Conservation (phyloP, 2,888 invertebrate species). For the Imbricaverruca yamaguchii region DNA sequence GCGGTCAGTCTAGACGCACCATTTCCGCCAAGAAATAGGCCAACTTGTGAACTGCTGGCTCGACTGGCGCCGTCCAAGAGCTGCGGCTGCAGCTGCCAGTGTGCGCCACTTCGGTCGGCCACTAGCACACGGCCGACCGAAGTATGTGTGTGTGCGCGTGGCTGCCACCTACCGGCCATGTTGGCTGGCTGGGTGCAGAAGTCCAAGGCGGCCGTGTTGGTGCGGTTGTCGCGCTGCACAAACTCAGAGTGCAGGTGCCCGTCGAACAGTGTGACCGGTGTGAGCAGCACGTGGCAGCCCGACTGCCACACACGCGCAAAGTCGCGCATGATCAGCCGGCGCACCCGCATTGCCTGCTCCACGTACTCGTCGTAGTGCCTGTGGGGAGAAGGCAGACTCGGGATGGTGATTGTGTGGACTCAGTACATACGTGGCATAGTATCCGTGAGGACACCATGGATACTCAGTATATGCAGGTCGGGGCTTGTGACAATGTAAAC, state of each 20-base stretch:
- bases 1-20: too few relatives aligned
- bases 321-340: conserved; percentile 80
- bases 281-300: conserved; percentile 70
- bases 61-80: too few relatives aligned
- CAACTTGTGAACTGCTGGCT: too few relatives aligned
- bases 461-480: not conserved
- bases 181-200: conserved; percentile 94
- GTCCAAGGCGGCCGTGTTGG: conserved; percentile 82
- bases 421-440: too few relatives aligned
- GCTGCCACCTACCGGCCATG: conserved; percentile 69
- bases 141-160: too few relatives aligned
- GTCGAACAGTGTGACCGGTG: conserved; percentile 82
- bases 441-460: not conserved
- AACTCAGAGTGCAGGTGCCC: conserved; percentile 79
- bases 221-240: conserved; percentile 64
- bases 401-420: not conserved
- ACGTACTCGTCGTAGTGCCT: conserved; percentile 83
- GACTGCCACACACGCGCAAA: conserved; percentile 65
- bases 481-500: too few relatives aligned
- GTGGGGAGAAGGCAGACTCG: not conserved
- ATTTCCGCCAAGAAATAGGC: too few relatives aligned
- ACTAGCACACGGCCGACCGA: too few relatives aligned
- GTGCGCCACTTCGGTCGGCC: not conserved
- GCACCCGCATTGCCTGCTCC: conserved; percentile 75
- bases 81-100: too few relatives aligned